These are phyloP conservation scores for Epistrophe eligans DNA, from an alignment of 2,888 invertebrate species.

Conservation along the genomic window DNA sequence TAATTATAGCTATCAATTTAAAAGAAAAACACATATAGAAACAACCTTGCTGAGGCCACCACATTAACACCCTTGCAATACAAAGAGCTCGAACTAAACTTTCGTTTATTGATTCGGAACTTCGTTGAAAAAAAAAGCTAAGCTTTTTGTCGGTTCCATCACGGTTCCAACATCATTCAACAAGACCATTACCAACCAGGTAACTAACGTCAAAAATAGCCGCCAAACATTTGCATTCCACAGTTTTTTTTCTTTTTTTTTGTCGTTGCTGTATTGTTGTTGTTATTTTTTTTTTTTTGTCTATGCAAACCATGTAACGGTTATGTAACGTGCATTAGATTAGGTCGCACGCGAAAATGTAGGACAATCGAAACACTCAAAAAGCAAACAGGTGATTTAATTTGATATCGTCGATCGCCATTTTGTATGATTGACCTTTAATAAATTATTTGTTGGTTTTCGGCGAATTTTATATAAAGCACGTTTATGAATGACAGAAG, in stretches of 20 bases:
- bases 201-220: slow-evolving; percentile 47
- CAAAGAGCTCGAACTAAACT: slow-evolving; percentile 45
- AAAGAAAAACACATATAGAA: slow-evolving; percentile 8
- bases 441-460: slow-evolving; percentile 30
- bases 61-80: slow-evolving; percentile 45
- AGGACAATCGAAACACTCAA: slow-evolving; percentile 28
- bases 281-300: slow-evolving; percentile 23
- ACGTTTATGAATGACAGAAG: slow-evolving; percentile 39
- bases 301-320: slow-evolving; percentile 72
- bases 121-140: slow-evolving; percentile 32
- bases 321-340: slow-evolving; percentile 68
- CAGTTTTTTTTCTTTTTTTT: slow-evolving; percentile 7
- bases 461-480: slow-evolving; percentile 14
- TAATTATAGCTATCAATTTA: background rate
- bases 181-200: slow-evolving; percentile 25
- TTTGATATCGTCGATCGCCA: slow-evolving; percentile 19
- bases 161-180: slow-evolving; percentile 18
- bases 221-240: slow-evolving; percentile 50
- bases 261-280: background rate
- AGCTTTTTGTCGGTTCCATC: slow-evolving; percentile 19
- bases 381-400: slow-evolving; percentile 52
- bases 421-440: slow-evolving; percentile 52
- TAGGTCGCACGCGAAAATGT: slow-evolving; percentile 66
- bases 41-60: slow-evolving; percentile 33
- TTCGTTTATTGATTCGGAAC: slow-evolving; percentile 38